Base-by-base conservation (phyloP, 2,888 invertebrate genomes). In the Lycaena phlaeas region DNA sequence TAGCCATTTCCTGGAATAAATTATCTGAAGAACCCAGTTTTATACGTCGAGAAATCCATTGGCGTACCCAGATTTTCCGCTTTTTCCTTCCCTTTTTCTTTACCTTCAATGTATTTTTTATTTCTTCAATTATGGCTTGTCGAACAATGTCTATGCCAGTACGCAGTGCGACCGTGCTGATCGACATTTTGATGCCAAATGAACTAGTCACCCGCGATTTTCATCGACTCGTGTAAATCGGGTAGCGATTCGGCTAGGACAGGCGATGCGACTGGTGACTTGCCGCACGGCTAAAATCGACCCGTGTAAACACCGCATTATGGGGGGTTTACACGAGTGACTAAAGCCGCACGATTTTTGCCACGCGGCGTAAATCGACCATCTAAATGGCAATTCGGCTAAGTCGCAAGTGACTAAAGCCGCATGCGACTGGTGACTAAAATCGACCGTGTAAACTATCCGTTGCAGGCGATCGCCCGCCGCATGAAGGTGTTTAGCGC, bases 131-230 rank as follows among this genome's bases (percentile, higher is more conserved):
- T 51, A 29, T 53, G 47, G 45, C 45, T 49, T 49, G 46, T 48
- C 46, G 44, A 38, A 38, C 9, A 36, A 43, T 43, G 39, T 43
- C 44, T 42, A 44, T 44, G 40, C 46, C 46, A 41, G 44, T 42
- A 49, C 43, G 18, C 41, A 49, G n/a, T n/a, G n/a, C 36, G 26
- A 31, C 38, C 40, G 45, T 47, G 43, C 40, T 43, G 41, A 44
- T 51, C 46, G 46, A 51, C 48, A 49, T 51, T 49, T 51, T 49
- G 44, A 42, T 48, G 43, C 52, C 51, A 56, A 61, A 59, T 56
- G 54, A 58, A 55, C 1, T 51, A 61, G 52, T 51, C 54, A 57
- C 58, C 55, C 58, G 57, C 56, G 58, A 56, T 60, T 60, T 57
- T 56, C 56, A 53, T 60, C n/a, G 46, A n/a, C n/a, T n/a, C n/a